A percentile compares a stretch with the other conserved stretches of the same genome.
Conservation (phyloP, 2,113 vertebrate species). For the Cavia aperea region DNA sequence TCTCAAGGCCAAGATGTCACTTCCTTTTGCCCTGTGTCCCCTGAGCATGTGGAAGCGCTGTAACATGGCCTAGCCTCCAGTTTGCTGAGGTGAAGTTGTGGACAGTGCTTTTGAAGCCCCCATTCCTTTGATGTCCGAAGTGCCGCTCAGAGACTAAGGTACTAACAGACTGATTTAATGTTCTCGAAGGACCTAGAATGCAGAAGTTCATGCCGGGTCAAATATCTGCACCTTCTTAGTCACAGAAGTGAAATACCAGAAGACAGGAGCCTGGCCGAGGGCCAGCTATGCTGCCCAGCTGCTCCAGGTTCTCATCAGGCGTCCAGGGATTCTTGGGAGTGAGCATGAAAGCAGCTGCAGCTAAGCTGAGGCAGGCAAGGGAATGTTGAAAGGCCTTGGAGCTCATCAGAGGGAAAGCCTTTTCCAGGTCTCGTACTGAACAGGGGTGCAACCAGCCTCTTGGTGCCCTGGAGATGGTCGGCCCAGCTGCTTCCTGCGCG, state of each 20-base stretch:
- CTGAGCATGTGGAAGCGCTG: fast-evolving
- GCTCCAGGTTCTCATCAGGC: background rate
- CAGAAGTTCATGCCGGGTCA: background rate
- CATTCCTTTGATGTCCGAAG: background rate
- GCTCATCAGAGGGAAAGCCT: background rate
- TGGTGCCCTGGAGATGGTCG: background rate
- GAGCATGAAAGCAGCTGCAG: background rate
- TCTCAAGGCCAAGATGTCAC: background rate
- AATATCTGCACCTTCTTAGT: background rate
- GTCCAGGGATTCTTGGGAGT: background rate
- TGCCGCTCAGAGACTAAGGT: background rate
- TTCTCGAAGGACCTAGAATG: background rate
- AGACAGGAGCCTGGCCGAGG: background rate
- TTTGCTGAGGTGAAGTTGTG: background rate
- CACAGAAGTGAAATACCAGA: background rate
- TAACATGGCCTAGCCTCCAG: background rate
- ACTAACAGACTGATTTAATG: background rate
- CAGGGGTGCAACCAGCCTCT: background rate
- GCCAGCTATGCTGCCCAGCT: background rate
- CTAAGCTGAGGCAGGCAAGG: background rate
- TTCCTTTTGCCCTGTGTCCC: background rate
- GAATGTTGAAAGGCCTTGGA: background rate
- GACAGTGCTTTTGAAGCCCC: background rate
- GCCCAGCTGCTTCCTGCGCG: background rate
- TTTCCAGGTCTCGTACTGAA: background rate